Conservation (phyloP, 2,113 vertebrate genomes). For the Echinops telfairi region DNA sequence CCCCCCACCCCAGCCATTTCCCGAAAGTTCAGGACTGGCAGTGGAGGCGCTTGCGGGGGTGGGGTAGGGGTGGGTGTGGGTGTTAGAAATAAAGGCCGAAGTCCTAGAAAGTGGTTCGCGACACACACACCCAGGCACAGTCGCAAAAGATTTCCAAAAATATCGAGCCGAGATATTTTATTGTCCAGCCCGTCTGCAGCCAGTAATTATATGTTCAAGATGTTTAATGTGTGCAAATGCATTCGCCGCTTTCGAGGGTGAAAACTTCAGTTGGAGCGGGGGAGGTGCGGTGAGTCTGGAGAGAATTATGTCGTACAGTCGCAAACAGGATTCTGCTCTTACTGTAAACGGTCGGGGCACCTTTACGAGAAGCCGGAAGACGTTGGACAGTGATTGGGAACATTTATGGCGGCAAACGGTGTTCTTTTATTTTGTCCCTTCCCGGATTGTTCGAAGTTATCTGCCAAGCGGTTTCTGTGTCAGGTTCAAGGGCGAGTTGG, state of each 20-base stretch:
- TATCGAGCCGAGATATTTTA: slow-evolving; percentile 75
- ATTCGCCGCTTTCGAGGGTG: slow-evolving; percentile 84
- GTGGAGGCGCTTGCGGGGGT: background rate
- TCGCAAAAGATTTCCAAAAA: slow-evolving; percentile 77
- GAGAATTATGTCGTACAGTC: slow-evolving; percentile 88
- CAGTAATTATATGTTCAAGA: slow-evolving; percentile 85
- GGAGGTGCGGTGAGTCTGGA: slow-evolving; percentile 84
- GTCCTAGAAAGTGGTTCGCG: slow-evolving; percentile 59
- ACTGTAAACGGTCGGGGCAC: slow-evolving; percentile 86
- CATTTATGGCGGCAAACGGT: background rate
- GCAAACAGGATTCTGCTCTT: slow-evolving; percentile 86
- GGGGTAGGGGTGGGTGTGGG: background rate
- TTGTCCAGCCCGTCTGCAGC: slow-evolving; percentile 77
- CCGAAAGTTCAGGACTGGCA: background rate
- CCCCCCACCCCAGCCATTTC: background rate
- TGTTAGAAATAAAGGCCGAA: slow-evolving; percentile 11
- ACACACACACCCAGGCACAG: slow-evolving; percentile 59
- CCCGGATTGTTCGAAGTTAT: slow-evolving; percentile 77
- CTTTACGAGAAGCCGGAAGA: slow-evolving; percentile 85
- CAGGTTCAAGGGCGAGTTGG: background rate
- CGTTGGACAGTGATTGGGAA: slow-evolving; percentile 78
- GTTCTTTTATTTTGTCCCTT: background rate
- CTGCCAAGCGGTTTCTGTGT: background rate
- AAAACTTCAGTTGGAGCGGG: slow-evolving; percentile 74
- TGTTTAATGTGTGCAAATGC: slow-evolving; percentile 82